Conservation (phyloP, 2,113 vertebrate species). For the Cisticola juncidis region DNA sequence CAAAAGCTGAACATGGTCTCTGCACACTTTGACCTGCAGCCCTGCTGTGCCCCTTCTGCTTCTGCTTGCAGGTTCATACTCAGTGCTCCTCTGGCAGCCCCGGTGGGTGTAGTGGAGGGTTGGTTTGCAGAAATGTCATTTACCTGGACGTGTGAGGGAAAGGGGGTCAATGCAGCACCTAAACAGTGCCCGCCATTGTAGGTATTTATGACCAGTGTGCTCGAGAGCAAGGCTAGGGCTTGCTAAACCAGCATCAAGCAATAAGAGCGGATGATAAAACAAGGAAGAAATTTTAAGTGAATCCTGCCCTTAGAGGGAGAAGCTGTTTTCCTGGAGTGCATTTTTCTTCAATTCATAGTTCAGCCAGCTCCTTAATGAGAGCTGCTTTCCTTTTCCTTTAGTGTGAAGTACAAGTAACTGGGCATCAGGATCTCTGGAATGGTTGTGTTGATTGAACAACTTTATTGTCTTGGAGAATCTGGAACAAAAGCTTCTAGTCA, state of each 20-base stretch:
- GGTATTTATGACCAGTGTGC: neutral
- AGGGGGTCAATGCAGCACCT: neutral
- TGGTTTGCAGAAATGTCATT: neutral
- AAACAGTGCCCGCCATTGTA: accelerated
- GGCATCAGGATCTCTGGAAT: neutral
- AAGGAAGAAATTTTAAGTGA: neutral
- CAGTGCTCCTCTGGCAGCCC: too few relatives aligned
- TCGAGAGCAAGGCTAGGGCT: neutral
- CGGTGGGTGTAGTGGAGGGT: accelerated
- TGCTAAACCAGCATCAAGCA: neutral
- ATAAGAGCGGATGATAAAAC: neutral
- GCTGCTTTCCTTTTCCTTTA: neutral
- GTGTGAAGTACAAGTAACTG: neutral
- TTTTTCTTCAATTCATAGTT: neutral
- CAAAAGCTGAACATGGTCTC: accelerated
- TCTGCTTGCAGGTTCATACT: neutral
- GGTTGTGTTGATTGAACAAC: neutral
- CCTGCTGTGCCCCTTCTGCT: neutral
- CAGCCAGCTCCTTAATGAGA: neutral
- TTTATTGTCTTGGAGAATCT: neutral
- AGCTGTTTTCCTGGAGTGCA: neutral
- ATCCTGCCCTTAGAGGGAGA: neutral
- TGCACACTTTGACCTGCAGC: accelerated
- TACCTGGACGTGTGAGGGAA: neutral
- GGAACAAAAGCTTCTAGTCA: neutral